Evolutionary conservation across 2,888 invertebrate genomes (phyloP), one percentile per base, ranked within the genome.

Genomic region (Kuschelorhynchus macadamiae): DNA sequence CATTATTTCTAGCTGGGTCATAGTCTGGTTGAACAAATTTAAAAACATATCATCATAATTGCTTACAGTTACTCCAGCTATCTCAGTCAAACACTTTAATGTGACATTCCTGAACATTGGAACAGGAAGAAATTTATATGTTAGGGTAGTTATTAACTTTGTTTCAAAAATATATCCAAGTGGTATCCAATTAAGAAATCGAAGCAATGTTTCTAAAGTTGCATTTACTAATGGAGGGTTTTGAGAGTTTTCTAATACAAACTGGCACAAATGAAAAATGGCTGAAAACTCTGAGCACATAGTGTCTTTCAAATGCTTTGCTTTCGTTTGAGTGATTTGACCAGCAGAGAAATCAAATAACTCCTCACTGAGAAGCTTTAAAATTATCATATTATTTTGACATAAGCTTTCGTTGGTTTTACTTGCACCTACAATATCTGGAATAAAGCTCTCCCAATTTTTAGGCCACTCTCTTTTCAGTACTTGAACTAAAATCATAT

Each of bases 101-200:
- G 98, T 98, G 25, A 98, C 95, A 86, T 99, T 99, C 72, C 99
- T 91, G 67, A 80, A 80, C 79, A 81, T 75, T 30, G 98, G 98
- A 65, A 98, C 97, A 85, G 95, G 95, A 72, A 99, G 88, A 86
- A 99, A 99, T 90, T 97, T 98, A 83, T 92, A 94, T 80, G 96
- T 94, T 60, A 99, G 88, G 59, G 97, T 97, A 77, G 91, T 92
- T 78, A 98, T 96, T 61, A 99, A 87, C 82, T 97, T 95, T 75
- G 99, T 99, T 87, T 99, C 98, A 87, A 99, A 99, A 82, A 99
- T 98, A 84, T 99, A 99, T 9, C 99, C 99, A 71, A 99, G 88
- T n/a, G 99, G 99, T 80, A 99, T 98, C 99, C 99, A 99, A 82
- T 98, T 98, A 41, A 99, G 88, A 87, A 99, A 99, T 82, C 97